A percentile compares a stretch with the other conserved stretches of the same genome.
phyloP scores from a whole-genome alignment of 1,140 invertebrate species.

The Dolichoris vasculosae region DNA sequence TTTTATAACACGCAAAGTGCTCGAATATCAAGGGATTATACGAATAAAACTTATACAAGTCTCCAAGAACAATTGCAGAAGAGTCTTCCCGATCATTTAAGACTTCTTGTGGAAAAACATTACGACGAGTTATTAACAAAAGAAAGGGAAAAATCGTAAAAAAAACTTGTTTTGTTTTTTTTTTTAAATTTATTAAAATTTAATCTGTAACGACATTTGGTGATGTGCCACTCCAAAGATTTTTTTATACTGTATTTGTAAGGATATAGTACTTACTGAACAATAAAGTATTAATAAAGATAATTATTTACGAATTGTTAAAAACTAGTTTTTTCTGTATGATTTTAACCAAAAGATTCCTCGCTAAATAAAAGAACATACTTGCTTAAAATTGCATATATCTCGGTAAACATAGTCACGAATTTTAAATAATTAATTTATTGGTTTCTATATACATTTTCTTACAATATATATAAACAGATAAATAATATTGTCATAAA shows the following conservation, averaged over 20 bases:
- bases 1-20: no score
- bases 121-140: conserved; percentile 65
- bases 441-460: conserved; percentile 56
- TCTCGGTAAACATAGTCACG: neutral
- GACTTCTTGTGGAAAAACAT: conserved; percentile 67
- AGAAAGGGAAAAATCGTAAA: conserved; percentile 56
- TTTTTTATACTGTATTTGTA: conserved; percentile 51
- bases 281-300: conserved; percentile 44
- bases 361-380: neutral
- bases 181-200: conserved; percentile 29
- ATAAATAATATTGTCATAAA: conserved; percentile 42
- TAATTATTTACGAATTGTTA: conserved; percentile 51
- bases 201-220: conserved; percentile 23
- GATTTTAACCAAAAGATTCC: conserved; percentile 11
- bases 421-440: conserved; percentile 48
- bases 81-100: conserved; percentile 67
- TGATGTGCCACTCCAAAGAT: conserved; percentile 47
- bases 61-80: conserved; percentile 41
- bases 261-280: conserved; percentile 33
- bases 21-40: conserved; percentile 6
- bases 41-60: conserved; percentile 53
- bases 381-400: neutral
- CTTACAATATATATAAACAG: conserved; percentile 47
- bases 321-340: neutral
- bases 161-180: conserved; percentile 39